Percentiles rank a stretch among this genome's conserved stretches.
phyloP scores from a whole-genome alignment of 2,113 vertebrate species.

The Pagrus major region DNA sequence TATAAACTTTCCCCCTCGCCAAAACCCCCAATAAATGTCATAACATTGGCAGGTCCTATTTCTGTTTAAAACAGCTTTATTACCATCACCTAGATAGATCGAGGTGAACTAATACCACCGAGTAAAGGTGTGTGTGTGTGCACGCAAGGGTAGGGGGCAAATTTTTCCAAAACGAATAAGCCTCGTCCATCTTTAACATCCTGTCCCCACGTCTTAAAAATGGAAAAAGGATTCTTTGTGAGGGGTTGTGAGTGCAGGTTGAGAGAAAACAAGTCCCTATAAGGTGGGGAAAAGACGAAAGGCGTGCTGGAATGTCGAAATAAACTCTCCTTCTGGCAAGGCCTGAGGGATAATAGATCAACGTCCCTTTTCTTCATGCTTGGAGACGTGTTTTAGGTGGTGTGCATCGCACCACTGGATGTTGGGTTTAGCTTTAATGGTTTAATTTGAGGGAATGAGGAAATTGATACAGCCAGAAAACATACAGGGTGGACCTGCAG shows the following conservation, averaged over 20 bases:
- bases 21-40: conserved; percentile 66
- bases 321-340: conserved; percentile 72
- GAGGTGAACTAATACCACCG: conserved; percentile 4
- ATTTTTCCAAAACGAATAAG: conserved; percentile 56
- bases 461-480: conserved; percentile 36
- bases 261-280: conserved; percentile 79
- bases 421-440: conserved; percentile 28
- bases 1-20: conserved; percentile 49
- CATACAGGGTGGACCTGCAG: conserved; percentile 8
- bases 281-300: conserved; percentile 64
- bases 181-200: conserved; percentile 61
- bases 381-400: conserved; percentile 23
- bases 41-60: conserved; percentile 47
- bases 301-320: conserved; percentile 75
- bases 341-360: conserved; percentile 70
- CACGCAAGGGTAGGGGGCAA: neutral
- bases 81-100: conserved; percentile 38
- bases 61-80: conserved; percentile 69
- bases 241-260: conserved; percentile 57
- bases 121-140: conserved; percentile 28
- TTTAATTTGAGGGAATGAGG: conserved; percentile 46
- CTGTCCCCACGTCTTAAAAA: conserved; percentile 64
- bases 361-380: conserved; percentile 48
- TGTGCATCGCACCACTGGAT: neutral
- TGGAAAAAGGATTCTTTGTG: conserved; percentile 58